phyloP scores from a whole-genome alignment of 30 jellyfish, hydroid and myxozoan species.

The Cassiopea xamachana region DNA sequence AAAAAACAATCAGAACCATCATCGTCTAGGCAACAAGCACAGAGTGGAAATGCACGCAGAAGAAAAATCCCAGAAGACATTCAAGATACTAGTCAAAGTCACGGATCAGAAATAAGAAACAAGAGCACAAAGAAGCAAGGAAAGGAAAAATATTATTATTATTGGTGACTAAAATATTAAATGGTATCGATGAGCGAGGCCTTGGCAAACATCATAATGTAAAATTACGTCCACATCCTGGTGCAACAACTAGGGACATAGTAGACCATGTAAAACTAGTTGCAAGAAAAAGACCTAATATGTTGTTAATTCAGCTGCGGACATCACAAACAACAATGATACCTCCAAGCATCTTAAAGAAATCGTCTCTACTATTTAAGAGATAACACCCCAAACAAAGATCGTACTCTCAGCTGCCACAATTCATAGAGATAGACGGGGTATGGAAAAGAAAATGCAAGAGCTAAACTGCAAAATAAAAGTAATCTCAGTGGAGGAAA shows the following conservation, averaged over 20 bases:
- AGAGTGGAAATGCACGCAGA: not conserved
- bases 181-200: not conserved
- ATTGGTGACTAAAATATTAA: not conserved
- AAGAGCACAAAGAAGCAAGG: not conserved
- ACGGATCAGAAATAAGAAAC: not conserved
- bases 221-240: not conserved
- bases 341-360: not conserved
- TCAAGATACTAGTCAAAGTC: not conserved
- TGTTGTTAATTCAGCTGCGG: not conserved
- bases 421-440: not conserved
- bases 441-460: conserved; percentile 11
- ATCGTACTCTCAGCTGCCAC: not conserved
- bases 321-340: not conserved
- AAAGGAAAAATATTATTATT: not conserved
- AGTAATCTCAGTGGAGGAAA: not conserved
- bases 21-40: not conserved
- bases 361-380: not conserved
- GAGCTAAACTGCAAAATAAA: not conserved
- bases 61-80: not conserved
- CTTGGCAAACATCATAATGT: not conserved
- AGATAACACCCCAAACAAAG: not conserved
- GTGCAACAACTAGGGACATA: not conserved
- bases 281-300: not conserved
- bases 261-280: not conserved
- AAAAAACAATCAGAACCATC: not conserved